Conservation (phyloP, 1,140 invertebrate genomes). For the Teleopsis dalmanni region DNA sequence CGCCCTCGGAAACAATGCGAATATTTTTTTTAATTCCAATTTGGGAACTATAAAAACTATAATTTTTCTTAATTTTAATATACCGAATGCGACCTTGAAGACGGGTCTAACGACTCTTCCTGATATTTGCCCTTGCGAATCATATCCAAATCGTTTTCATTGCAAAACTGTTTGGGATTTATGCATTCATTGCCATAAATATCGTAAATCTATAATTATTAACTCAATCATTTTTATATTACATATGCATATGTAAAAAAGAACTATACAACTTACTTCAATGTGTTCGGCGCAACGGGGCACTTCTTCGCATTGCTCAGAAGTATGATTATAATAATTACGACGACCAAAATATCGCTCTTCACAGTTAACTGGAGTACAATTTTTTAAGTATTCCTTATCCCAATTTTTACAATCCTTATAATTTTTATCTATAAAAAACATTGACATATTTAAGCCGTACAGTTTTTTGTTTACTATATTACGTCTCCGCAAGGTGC, state of each 20-base stretch:
- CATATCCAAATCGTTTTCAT: slow-evolving; percentile 20
- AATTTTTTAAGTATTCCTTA: slow-evolving; percentile 29
- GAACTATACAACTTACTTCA: neutral
- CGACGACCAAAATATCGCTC: slow-evolving; percentile 35
- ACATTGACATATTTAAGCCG: neutral
- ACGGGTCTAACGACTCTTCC: no score
- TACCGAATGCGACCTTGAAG: no score
- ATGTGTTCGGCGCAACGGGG: slow-evolving; percentile 4
- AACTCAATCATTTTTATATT: neutral
- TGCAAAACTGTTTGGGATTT: slow-evolving; percentile 19
- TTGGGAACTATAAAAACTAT: no score
- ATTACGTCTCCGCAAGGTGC: slow-evolving; percentile 17
- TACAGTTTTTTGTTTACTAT: neutral
- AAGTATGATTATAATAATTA: slow-evolving; percentile 25
- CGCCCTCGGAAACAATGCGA: slow-evolving; percentile 27
- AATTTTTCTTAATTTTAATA: no score
- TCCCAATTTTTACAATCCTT: slow-evolving; percentile 33
- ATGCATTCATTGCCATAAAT: slow-evolving; percentile 24
- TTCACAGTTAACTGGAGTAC: slow-evolving; percentile 32
- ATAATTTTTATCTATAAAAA: slow-evolving; percentile 15
- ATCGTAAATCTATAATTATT: slow-evolving; percentile 20
- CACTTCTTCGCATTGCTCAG: slow-evolving; percentile 23
- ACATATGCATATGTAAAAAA: neutral
- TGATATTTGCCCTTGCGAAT: slow-evolving; percentile 21
- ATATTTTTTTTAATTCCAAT: no score